These are phyloP conservation scores for Mythimna lalbum DNA, from an alignment of 2,888 invertebrate genomes.

Conservation along the genomic window DNA sequence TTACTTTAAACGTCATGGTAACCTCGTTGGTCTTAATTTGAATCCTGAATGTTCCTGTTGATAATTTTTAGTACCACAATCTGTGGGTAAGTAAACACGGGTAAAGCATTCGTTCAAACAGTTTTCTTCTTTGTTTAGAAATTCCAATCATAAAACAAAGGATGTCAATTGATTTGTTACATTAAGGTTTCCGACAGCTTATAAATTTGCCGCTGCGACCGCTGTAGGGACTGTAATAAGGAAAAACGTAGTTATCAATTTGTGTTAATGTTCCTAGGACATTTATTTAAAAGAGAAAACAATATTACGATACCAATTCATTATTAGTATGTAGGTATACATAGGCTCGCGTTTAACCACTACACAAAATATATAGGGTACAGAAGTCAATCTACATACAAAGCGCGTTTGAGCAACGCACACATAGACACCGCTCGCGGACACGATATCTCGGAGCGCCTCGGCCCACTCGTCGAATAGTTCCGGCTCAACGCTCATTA, in stretches of 20 bases:
- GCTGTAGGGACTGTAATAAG: not conserved
- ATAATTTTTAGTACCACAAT: not conserved
- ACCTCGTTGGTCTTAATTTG: not conserved
- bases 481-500: too few relatives aligned
- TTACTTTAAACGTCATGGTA: too few relatives aligned
- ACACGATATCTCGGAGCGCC: too few relatives aligned
- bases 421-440: too few relatives aligned
- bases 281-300: not conserved
- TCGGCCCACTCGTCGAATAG: too few relatives aligned
- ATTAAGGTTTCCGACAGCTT: conserved; percentile 53
- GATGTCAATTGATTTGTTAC: conserved; percentile 45
- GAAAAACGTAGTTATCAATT: not conserved
- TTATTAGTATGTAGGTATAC: too few relatives aligned
- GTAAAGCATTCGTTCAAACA: conserved; percentile 28
- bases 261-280: too few relatives aligned
- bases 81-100: not conserved
- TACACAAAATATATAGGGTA: too few relatives aligned
- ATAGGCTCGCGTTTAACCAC: too few relatives aligned
- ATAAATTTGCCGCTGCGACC: conserved; percentile 29
- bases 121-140: conserved; percentile 38
- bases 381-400: too few relatives aligned
- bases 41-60: not conserved
- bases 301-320: not conserved
- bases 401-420: too few relatives aligned
- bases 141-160: conserved; percentile 49